Evolutionary conservation across 2,888 invertebrate species (phyloP).

Genomic region (Mesoligia furuncula): DNA sequence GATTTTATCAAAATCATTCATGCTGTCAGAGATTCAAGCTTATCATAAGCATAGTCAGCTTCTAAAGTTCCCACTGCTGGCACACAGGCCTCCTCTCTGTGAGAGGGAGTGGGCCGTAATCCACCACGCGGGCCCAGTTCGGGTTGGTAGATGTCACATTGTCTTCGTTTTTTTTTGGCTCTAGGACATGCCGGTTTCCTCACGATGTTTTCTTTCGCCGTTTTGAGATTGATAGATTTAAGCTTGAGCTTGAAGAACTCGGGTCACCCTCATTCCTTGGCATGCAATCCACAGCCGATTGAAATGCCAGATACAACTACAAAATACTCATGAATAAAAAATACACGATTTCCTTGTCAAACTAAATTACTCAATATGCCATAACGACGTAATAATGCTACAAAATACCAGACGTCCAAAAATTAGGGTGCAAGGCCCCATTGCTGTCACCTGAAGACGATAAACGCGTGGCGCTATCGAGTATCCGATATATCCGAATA

Average conservation of each 20-base stretch:
- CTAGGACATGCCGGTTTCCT: background rate
- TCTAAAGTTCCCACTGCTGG: background rate
- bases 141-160: background rate
- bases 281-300: background rate
- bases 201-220: background rate
- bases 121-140: background rate
- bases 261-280: background rate
- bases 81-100: background rate
- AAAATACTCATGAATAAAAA: slow-evolving; percentile 9
- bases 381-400: slow-evolving; percentile 32
- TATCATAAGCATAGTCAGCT: background rate
- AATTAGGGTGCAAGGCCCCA: slow-evolving; percentile 59
- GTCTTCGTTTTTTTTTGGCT: background rate
- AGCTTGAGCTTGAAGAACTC: background rate
- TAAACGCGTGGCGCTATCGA: slow-evolving; percentile 78
- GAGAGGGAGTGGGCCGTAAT: background rate
- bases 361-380: slow-evolving; percentile 36
- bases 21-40: background rate
- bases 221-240: background rate
- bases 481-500: slow-evolving; percentile 67
- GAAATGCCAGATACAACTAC: background rate
- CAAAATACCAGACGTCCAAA: slow-evolving; percentile 36
- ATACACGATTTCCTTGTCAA: slow-evolving; percentile 17
- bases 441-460: slow-evolving; percentile 78
- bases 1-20: background rate